A percentile compares a stretch with the other conserved stretches of the same genome.
Evolutionary conservation across 2,113 vertebrate species (phyloP).

Genomic region (Pampusana beccarii): DNA sequence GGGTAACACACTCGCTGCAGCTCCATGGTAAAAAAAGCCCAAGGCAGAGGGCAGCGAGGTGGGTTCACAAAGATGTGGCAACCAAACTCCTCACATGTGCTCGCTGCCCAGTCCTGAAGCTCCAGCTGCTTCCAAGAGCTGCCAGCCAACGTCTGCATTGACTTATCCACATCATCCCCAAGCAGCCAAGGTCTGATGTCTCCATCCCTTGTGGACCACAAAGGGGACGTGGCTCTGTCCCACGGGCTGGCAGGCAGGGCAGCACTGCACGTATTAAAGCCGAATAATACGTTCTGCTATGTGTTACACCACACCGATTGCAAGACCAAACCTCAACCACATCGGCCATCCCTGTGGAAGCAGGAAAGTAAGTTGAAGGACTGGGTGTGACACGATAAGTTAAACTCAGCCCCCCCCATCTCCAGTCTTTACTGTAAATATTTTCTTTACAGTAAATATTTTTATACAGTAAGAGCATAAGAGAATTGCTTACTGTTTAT

Average conservation of each 20-base stretch:
- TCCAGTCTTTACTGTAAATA: not conserved
- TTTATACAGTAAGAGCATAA: not conserved
- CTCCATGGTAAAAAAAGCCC: not conserved
- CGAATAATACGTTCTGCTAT: not conserved
- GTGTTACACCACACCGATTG: not conserved
- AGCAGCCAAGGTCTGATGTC: not conserved
- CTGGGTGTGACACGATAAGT: not conserved
- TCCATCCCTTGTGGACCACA: accelerated
- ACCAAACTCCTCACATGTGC: not conserved
- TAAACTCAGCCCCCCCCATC: not conserved
- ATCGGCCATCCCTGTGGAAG: not conserved
- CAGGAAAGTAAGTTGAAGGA: not conserved
- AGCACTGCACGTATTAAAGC: not conserved
- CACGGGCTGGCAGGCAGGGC: accelerated
- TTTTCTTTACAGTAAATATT: not conserved
- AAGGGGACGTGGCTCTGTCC: accelerated
- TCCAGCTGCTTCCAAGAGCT: not conserved
- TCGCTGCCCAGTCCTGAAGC: not conserved
- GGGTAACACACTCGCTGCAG: not conserved
- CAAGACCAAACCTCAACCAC: not conserved
- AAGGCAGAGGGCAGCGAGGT: not conserved
- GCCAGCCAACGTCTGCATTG: accelerated
- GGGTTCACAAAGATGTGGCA: not conserved
- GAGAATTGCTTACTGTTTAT: not conserved
- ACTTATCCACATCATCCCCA: not conserved